Conservation (phyloP, 2,113 vertebrate species). For the Camelus dromedarius region DNA sequence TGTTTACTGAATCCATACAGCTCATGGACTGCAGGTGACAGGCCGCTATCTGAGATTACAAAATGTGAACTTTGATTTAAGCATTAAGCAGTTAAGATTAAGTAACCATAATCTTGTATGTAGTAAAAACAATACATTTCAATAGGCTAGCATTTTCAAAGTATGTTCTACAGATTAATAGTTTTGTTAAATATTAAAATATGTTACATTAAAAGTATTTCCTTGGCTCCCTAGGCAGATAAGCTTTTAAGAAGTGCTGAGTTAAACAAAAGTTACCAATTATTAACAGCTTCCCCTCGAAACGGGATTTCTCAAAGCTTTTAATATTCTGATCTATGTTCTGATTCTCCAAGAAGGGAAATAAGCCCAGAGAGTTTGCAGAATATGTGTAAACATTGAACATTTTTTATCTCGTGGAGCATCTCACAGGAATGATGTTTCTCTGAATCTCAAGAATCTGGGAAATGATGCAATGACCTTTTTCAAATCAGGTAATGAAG, state of each 20-base stretch:
- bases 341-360: neutral
- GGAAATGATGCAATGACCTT: neutral
- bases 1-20: neutral
- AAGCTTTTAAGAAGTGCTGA: neutral
- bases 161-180: neutral
- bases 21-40: neutral
- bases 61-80: neutral
- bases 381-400: neutral
- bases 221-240: neutral
- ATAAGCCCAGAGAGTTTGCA: neutral
- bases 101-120: neutral
- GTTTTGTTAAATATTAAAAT: conserved; percentile 15
- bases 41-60: neutral
- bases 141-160: neutral
- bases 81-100: neutral
- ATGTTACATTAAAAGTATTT: neutral
- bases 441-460: conserved; percentile 2
- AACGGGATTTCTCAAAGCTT: neutral
- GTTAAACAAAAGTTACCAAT: conserved; percentile 29
- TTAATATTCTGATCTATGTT: neutral
- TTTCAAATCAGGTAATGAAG: neutral
- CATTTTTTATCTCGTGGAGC: neutral
- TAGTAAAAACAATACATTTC: neutral
- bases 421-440: neutral
- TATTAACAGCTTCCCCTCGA: neutral